A percentile compares a stretch with the other conserved stretches of the same genome.
Evolutionary conservation across 2,888 invertebrate species (phyloP).

Genomic region (Panorpa germanica): DNA sequence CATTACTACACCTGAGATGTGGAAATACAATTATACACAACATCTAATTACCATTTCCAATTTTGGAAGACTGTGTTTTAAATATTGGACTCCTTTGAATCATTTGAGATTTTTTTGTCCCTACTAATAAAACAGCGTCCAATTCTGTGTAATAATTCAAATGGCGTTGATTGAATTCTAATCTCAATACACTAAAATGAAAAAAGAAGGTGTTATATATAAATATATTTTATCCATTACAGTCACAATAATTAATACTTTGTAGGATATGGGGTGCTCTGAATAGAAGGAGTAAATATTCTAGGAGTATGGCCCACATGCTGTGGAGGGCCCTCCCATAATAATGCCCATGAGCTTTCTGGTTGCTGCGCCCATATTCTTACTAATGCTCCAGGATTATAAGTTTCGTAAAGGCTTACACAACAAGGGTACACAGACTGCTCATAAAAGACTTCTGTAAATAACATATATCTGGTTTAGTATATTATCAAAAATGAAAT

Average conservation of each 20-base stretch:
- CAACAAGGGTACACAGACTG: slow-evolving; percentile 44
- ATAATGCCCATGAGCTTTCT: slow-evolving; percentile 40
- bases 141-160: slow-evolving; percentile 75
- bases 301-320: slow-evolving; percentile 37
- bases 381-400: slow-evolving; percentile 68
- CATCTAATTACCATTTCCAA: too few species aligned
- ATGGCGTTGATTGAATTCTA: slow-evolving; percentile 71
- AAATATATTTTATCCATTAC: slow-evolving; percentile 10
- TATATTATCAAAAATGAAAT: slow-evolving; percentile 5
- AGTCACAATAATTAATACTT: slow-evolving; percentile 23
- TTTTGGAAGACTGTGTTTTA: too few species aligned
- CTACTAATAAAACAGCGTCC: slow-evolving; percentile 67
- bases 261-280: slow-evolving; percentile 31
- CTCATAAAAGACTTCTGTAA: slow-evolving; percentile 48
- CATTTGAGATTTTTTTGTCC: too few species aligned
- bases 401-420: slow-evolving; percentile 66
- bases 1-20: too few species aligned
- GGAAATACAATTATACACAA: too few species aligned
- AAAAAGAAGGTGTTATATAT: slow-evolving; percentile 15
- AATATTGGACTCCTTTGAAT: too few species aligned
- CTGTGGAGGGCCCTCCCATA: slow-evolving; percentile 60
- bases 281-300: slow-evolving; percentile 57
- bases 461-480: not conserved
- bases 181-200: slow-evolving; percentile 53
- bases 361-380: slow-evolving; percentile 51